phyloP scores from a whole-genome alignment of 2,113 vertebrate genomes.

The Apeltes quadracus region DNA sequence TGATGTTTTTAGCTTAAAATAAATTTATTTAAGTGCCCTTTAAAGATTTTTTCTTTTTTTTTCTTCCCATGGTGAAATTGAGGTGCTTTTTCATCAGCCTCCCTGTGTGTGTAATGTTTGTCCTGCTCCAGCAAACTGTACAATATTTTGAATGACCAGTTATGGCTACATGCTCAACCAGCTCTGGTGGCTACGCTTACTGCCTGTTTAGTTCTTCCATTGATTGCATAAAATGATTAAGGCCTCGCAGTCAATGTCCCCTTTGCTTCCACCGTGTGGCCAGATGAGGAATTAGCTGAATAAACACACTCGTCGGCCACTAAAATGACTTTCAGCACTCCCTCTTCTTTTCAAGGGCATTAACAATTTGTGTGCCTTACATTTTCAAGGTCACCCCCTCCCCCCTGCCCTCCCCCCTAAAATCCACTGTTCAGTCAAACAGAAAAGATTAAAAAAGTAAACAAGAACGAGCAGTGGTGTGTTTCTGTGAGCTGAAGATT shows the following conservation, averaged over 20 bases:
- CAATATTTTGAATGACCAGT: background rate
- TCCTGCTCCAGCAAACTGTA: background rate
- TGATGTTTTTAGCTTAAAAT: conserved; percentile 66
- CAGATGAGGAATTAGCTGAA: conserved; percentile 13
- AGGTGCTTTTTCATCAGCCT: background rate
- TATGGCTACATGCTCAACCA: too few relatives aligned
- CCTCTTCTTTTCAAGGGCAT: conserved; percentile 28
- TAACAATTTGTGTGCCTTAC: background rate
- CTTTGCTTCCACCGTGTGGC: conserved; percentile 19
- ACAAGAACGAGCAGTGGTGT: conserved; percentile 22
- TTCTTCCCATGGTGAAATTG: background rate
- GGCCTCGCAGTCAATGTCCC: background rate
- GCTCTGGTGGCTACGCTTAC: too few relatives aligned
- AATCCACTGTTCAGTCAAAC: background rate
- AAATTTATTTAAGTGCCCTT: conserved; percentile 8
- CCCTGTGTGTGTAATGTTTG: background rate
- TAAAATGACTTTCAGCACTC: conserved; percentile 14
- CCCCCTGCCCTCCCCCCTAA: background rate
- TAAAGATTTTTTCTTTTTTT: too few relatives aligned
- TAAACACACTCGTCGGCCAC: background rate
- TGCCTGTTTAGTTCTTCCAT: background rate
- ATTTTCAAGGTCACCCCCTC: conserved; percentile 41
- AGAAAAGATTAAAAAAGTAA: conserved; percentile 39
- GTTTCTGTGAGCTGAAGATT: conserved; percentile 1
- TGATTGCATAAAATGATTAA: background rate